A percentile compares a stretch with the other conserved stretches of the same genome.
These are phyloP conservation scores for Xiphophorus maculatus DNA, from an alignment of 2,113 vertebrate genomes.

Conservation along the genomic window DNA sequence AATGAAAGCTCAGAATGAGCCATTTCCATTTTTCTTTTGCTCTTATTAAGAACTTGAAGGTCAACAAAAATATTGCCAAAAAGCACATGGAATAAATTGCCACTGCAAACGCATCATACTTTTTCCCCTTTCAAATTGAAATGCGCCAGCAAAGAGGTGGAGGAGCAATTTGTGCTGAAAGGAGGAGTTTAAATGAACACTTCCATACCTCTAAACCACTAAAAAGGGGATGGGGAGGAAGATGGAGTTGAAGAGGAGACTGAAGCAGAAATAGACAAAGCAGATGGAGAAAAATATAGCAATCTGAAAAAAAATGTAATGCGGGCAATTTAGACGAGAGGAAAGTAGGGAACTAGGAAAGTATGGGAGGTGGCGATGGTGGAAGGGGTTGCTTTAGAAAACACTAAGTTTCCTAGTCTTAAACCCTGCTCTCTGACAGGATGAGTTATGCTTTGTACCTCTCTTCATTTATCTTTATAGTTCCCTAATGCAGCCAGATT, in stretches of 20 bases:
- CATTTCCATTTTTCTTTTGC: slow-evolving; percentile 69
- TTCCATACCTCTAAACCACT: slow-evolving; percentile 58
- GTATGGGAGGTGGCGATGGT: slow-evolving; percentile 33
- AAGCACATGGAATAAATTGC: slow-evolving; percentile 60
- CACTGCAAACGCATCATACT: slow-evolving; percentile 59
- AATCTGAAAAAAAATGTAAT: background rate
- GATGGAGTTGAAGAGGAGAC: slow-evolving; percentile 1
- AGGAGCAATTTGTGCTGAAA: slow-evolving; percentile 67
- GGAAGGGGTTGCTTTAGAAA: slow-evolving; percentile 68
- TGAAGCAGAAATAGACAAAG: slow-evolving; percentile 40
- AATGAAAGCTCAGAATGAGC: slow-evolving; percentile 54
- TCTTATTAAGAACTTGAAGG: slow-evolving; percentile 75
- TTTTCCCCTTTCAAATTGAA: slow-evolving; percentile 68
- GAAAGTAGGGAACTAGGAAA: slow-evolving; percentile 60
- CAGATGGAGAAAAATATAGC: slow-evolving; percentile 60
- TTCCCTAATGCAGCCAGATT: slow-evolving; percentile 80
- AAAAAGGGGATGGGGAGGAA: slow-evolving; percentile 28
- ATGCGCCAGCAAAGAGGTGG: slow-evolving; percentile 64
- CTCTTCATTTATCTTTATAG: slow-evolving; percentile 82
- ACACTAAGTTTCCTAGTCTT: slow-evolving; percentile 75
- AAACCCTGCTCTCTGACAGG: slow-evolving; percentile 75
- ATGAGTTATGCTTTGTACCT: slow-evolving; percentile 78
- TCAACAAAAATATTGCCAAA: slow-evolving; percentile 69
- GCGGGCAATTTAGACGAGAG: slow-evolving; percentile 32
- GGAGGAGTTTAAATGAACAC: slow-evolving; percentile 69